A percentile compares a stretch with the other conserved stretches of the same genome.
Conservation (phyloP, 1,140 invertebrate genomes). For the Acyrthosiphon pisum region DNA sequence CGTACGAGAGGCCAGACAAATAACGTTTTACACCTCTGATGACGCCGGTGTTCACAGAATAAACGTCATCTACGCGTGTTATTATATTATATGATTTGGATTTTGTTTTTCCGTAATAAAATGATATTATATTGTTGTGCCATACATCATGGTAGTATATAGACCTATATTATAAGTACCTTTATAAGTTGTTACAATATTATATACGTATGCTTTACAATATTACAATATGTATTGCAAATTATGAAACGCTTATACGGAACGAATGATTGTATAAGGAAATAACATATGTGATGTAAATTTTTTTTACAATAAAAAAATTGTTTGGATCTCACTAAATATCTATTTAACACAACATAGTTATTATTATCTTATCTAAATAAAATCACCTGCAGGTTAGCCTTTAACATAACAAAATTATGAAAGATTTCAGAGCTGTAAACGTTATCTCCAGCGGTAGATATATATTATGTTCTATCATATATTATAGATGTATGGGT, state of each 20-base stretch:
- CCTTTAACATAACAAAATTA: conserved; percentile 38
- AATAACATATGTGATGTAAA: neutral
- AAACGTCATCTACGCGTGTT: neutral
- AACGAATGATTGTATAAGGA: neutral
- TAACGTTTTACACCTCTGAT: neutral
- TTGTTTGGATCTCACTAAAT: neutral
- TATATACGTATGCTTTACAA: too few species aligned
- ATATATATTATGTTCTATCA: neutral
- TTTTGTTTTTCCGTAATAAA: neutral
- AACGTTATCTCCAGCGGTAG: neutral
- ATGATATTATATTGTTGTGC: neutral
- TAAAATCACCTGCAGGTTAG: neutral
- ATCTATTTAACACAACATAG: neutral
- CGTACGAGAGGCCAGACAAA: neutral
- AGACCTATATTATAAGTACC: neutral
- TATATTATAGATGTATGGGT: neutral
- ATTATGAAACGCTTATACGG: neutral
- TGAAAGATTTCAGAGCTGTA: neutral
- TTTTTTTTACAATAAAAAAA: conserved; percentile 12
- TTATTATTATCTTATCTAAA: neutral
- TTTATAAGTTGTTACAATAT: neutral
- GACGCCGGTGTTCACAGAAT: neutral
- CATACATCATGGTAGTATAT: neutral
- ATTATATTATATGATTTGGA: neutral
- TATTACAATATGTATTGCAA: neutral